Percentiles rank a stretch among this genome's conserved stretches.
Conservation (phyloP, 2,888 invertebrate genomes). For the Galerucella pusilla region DNA sequence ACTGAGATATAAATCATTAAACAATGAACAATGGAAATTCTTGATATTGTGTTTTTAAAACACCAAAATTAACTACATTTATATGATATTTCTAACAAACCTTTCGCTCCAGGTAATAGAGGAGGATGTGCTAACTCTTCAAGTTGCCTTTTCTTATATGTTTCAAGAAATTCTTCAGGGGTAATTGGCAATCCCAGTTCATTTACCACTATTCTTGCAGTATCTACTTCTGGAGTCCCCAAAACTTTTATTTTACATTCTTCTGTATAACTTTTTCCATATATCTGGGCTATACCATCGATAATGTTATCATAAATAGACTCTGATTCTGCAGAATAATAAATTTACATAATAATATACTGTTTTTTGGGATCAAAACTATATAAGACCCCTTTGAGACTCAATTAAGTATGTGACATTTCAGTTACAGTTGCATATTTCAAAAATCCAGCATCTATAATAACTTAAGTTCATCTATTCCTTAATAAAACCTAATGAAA, state of each 20-base stretch:
- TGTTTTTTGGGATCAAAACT: too few species aligned
- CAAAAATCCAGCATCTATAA: too few species aligned
- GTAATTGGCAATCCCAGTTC: slow-evolving; percentile 73
- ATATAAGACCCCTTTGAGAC: too few species aligned
- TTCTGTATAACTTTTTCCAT: slow-evolving; percentile 81
- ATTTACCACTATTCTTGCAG: slow-evolving; percentile 67
- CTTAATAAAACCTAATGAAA: too few species aligned
- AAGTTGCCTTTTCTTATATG: slow-evolving; percentile 65
- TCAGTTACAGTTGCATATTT: too few species aligned
- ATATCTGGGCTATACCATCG: slow-evolving; percentile 74
- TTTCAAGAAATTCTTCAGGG: slow-evolving; percentile 69
- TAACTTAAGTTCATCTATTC: too few species aligned
- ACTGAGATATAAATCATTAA: too few species aligned
- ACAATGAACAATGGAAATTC: too few species aligned
- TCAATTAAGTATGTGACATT: too few species aligned
- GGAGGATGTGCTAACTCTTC: slow-evolving; percentile 69
- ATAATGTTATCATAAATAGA: slow-evolving; percentile 81
- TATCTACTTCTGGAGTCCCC: slow-evolving; percentile 67
- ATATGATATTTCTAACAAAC: not conserved
- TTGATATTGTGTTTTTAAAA: too few species aligned
- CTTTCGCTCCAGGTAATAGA: slow-evolving; percentile 69
- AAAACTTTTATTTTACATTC: slow-evolving; percentile 71
- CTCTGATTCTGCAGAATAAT: slow-evolving; percentile 77
- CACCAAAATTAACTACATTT: too few species aligned
- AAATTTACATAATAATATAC: not conserved